A percentile compares a stretch with the other conserved stretches of the same genome.
These are phyloP conservation scores for Zygothrica quintamaculata DNA, from an alignment of 2,888 invertebrate species.

Conservation along the genomic window DNA sequence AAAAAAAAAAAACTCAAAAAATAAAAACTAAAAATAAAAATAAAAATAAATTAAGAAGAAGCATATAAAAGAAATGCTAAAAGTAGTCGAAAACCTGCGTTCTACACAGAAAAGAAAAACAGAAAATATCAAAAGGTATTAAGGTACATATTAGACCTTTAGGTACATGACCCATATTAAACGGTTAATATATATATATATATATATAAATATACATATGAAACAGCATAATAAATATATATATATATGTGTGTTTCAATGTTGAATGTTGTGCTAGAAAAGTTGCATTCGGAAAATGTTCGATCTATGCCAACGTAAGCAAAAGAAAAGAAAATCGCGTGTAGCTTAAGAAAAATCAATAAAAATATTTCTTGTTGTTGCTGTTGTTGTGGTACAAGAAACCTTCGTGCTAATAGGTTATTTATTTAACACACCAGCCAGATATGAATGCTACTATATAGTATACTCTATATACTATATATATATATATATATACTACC, in stretches of 20 bases:
- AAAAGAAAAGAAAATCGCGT: constrained; percentile 47
- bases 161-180: neutral
- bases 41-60: too few species aligned
- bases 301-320: constrained; percentile 58
- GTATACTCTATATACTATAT: constrained; percentile 13
- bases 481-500: constrained; percentile 12
- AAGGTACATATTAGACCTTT: too few species aligned
- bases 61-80: too few species aligned
- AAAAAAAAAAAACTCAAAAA: too few species aligned
- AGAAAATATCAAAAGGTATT: too few species aligned
- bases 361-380: constrained; percentile 12
- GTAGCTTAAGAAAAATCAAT: constrained; percentile 48
- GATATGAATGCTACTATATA: constrained; percentile 10
- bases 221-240: too few species aligned
- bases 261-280: constrained; percentile 17
- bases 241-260: constrained; percentile 29
- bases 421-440: constrained; percentile 56
- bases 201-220: neutral
- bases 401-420: constrained; percentile 77
- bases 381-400: constrained; percentile 17
- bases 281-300: constrained; percentile 42
- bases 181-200: neutral
- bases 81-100: too few species aligned
- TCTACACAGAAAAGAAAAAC: too few species aligned
- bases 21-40: too few species aligned